These are phyloP conservation scores for Parnassius apollo DNA, from an alignment of 2,888 invertebrate species.

Conservation along the genomic window DNA sequence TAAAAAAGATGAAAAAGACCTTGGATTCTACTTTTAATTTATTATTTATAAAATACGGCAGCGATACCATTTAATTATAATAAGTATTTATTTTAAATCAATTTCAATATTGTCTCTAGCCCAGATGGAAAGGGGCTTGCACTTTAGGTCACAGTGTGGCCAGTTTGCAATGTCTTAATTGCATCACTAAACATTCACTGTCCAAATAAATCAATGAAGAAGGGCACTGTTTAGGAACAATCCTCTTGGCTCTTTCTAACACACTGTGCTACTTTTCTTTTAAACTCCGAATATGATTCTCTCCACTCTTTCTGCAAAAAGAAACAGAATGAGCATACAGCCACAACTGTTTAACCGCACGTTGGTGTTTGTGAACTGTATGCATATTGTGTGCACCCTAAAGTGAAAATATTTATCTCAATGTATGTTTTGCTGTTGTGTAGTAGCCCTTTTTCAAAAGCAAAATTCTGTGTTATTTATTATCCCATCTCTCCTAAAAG, in stretches of 20 bases:
- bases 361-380: slow-evolving; percentile 43
- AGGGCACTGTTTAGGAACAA: slow-evolving; percentile 90
- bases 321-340: slow-evolving; percentile 76
- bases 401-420: slow-evolving; percentile 37
- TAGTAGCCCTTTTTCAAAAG: slow-evolving; percentile 67
- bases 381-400: slow-evolving; percentile 46
- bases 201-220: slow-evolving; percentile 72
- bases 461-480: slow-evolving; percentile 59
- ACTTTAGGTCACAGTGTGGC: slow-evolving; percentile 50
- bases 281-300: slow-evolving; percentile 98
- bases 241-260: slow-evolving; percentile 99
- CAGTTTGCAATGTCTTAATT: slow-evolving; percentile 57
- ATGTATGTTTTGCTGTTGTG: slow-evolving; percentile 53
- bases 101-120: slow-evolving; percentile 80
- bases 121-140: slow-evolving; percentile 50
- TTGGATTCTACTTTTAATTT: slow-evolving; percentile 70
- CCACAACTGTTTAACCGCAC: slow-evolving; percentile 71
- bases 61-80: slow-evolving; percentile 78
- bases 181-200: slow-evolving; percentile 76
- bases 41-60: slow-evolving; percentile 79
- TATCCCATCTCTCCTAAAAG: slow-evolving; percentile 84
- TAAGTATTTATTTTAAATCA: slow-evolving; percentile 78
- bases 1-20: slow-evolving; percentile 80
- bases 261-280: slow-evolving; percentile 98
- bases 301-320: slow-evolving; percentile 97